Evolutionary conservation across 2,888 invertebrate genomes (phyloP).

Genomic region (Andricus curvator): DNA sequence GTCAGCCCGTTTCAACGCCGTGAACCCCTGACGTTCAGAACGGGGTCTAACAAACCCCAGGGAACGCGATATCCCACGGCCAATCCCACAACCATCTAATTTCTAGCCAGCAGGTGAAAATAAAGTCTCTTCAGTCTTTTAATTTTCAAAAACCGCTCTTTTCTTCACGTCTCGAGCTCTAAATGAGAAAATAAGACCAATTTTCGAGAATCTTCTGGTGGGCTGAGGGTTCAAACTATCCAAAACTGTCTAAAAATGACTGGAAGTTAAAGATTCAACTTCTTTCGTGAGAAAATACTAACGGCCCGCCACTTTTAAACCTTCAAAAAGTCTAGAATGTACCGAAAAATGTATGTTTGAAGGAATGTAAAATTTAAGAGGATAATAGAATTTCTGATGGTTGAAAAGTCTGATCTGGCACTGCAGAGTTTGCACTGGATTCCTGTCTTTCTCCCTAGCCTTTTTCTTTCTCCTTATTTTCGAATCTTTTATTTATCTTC

Average conservation of each 20-base stretch:
- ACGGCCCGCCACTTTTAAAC: too few species aligned
- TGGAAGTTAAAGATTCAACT: neutral
- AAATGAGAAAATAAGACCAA: neutral
- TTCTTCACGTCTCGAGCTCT: neutral
- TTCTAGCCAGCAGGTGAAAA: constrained; percentile 55
- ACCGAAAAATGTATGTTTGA: neutral
- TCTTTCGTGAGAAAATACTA: neutral
- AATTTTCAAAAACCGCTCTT: neutral
- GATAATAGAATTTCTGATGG: constrained; percentile 38
- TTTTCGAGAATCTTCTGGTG: neutral
- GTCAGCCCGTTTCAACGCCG: constrained; percentile 74
- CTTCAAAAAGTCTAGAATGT: too few species aligned
- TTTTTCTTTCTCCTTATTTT: constrained; percentile 32
- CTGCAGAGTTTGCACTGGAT: constrained; percentile 27
- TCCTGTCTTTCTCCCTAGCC: constrained; percentile 42
- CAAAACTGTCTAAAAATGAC: neutral
- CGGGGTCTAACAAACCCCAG: constrained; percentile 68
- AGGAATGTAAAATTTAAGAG: constrained; percentile 15
- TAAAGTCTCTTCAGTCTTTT: constrained; percentile 40
- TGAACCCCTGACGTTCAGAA: constrained; percentile 68
- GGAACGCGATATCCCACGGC: constrained; percentile 71
- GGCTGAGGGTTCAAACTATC: neutral
- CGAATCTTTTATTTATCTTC: constrained; percentile 36
- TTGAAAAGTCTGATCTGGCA: constrained; percentile 25
- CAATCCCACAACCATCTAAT: constrained; percentile 63